Evolutionary conservation across 2,113 vertebrate species (phyloP), one percentile per base, ranked within the genome.

Genomic region (Phyllostomus discolor): DNA sequence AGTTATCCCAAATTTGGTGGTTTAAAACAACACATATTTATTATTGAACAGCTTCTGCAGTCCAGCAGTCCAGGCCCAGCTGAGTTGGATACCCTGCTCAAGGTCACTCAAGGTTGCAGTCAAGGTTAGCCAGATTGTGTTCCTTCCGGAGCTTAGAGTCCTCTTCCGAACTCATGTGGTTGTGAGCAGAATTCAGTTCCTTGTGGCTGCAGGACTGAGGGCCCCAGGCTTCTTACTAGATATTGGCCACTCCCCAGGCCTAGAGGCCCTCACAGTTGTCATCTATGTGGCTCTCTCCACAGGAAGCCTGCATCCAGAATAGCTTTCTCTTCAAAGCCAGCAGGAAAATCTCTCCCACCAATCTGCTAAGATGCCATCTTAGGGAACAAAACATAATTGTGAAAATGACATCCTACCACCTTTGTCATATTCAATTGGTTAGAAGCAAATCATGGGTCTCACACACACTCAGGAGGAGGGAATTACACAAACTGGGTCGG

Each of bases 121-220:
- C n/a, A n/a, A 81, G 72, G 46, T 10, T 9, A 7, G 2, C 20
- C 0, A 2, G 33, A 11, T 9, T 38, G 8, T 0, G 0, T 48
- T 64, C 57, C 20, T 88, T 64, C 78, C 41, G 24, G 33, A 52
- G 38, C 33, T n/a, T 17, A 12, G 26, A 3, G n/a, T 66, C 33
- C 69, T 93, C 50, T 87, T 90, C n/a, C 0, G n/a, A 54, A 79
- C 79, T 38, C 9, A 4, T 7, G 1, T 57, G 19, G 2, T 19
- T 75, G 46, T 66, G 28, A 28, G 26, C 46, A 73, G 19, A 92
- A 70, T 41, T 93, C 35, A 69, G 38, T 52, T 90, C 52, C 38
- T 83, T 70, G 33, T 83, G 43, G 33, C 26, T 24, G 19, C 35
- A 31, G 43, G 41, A 43, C 46, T 41, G 73, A 75, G 76, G 70